phyloP scores from a whole-genome alignment of 2,888 invertebrate genomes.

The Ophion ventricosus region DNA sequence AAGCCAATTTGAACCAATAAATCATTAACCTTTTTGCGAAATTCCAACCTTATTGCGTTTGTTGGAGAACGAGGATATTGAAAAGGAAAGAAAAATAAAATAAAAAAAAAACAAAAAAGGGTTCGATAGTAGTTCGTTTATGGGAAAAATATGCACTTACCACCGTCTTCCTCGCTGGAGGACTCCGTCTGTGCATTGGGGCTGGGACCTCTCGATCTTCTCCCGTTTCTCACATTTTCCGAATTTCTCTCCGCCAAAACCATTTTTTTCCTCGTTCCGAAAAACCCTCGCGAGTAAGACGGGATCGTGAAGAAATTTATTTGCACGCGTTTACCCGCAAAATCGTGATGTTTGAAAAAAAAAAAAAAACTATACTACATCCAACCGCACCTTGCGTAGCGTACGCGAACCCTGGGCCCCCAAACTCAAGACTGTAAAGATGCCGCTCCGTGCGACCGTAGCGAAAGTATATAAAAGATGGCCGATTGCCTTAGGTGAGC shows the following conservation, averaged over 20 bases:
- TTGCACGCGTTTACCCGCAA: slow-evolving; percentile 21
- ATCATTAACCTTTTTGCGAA: slow-evolving; percentile 22
- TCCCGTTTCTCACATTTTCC: slow-evolving; percentile 92
- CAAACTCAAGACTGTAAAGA: slow-evolving; percentile 62
- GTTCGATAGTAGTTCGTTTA: background rate
- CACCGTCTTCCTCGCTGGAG: slow-evolving; percentile 94
- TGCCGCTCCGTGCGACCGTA: slow-evolving; percentile 78
- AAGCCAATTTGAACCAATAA: slow-evolving; percentile 35
- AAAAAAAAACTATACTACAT: slow-evolving; percentile 40
- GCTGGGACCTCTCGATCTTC: slow-evolving; percentile 95
- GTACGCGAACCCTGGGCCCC: slow-evolving; percentile 68
- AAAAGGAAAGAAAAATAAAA: background rate
- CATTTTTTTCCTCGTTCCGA: slow-evolving; percentile 85
- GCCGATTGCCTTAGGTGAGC: slow-evolving; percentile 61
- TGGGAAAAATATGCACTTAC: slow-evolving; percentile 83
- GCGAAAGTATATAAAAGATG: slow-evolving; percentile 78
- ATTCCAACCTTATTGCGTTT: background rate
- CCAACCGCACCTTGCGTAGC: slow-evolving; percentile 75
- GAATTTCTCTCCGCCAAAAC: slow-evolving; percentile 95
- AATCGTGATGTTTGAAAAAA: slow-evolving; percentile 23
- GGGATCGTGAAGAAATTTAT: slow-evolving; percentile 16
- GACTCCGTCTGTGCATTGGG: slow-evolving; percentile 94
- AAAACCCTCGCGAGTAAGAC: slow-evolving; percentile 38
- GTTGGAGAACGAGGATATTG: background rate
- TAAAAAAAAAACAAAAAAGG: background rate